phyloP scores from a whole-genome alignment of 2,113 vertebrate species.

The Menidia beryllina region DNA sequence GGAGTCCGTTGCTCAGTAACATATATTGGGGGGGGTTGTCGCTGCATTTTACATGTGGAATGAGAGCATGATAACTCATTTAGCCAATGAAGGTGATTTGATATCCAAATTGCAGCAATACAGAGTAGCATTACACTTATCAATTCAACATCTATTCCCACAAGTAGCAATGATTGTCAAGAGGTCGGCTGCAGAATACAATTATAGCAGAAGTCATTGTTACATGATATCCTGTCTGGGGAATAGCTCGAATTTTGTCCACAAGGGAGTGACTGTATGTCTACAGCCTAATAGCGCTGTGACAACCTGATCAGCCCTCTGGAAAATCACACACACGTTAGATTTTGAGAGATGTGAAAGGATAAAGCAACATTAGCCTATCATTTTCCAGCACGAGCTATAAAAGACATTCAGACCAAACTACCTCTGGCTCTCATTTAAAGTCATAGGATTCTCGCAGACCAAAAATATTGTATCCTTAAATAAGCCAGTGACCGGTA shows the following conservation, averaged over 20 bases:
- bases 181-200: conserved; percentile 56
- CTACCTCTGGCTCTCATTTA: conserved; percentile 17
- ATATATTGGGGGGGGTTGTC: conserved; percentile 53
- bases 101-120: conserved; percentile 51
- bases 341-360: conserved; percentile 25
- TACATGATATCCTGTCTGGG: conserved; percentile 64
- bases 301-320: conserved; percentile 58
- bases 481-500: conserved; percentile 65
- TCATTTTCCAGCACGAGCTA: conserved; percentile 20
- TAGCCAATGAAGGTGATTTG: conserved; percentile 53
- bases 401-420: conserved; percentile 43
- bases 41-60: conserved; percentile 56
- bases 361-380: conserved; percentile 6
- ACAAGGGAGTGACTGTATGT: conserved; percentile 62
- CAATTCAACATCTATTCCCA: conserved; percentile 61
- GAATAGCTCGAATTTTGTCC: conserved; percentile 63
- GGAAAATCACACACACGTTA: conserved; percentile 43
- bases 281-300: conserved; percentile 47
- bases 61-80: conserved; percentile 60
- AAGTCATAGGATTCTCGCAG: conserved; percentile 14
- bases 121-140: conserved; percentile 51
- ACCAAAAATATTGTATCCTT: conserved; percentile 46
- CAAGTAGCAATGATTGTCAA: conserved; percentile 58
- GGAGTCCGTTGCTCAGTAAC: conserved; percentile 76
- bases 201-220: conserved; percentile 63